Conservation (phyloP, 2,888 invertebrate species). For the Dryobota labecula region DNA sequence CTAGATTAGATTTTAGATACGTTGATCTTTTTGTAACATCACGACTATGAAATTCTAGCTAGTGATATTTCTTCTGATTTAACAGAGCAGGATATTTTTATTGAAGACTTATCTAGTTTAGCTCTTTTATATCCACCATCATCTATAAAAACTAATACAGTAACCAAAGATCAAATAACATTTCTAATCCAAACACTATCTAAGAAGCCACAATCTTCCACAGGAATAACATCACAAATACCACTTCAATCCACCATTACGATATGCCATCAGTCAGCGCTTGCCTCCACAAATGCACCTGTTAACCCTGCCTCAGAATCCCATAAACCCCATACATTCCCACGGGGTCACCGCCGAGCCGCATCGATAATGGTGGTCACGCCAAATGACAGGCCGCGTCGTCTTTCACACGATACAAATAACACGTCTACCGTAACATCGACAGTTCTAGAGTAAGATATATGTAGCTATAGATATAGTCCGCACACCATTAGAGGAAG, state of each 20-base stretch:
- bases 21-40: conserved; percentile 8
- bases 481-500: conserved; percentile 25
- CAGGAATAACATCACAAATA: conserved; percentile 55
- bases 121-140: neutral
- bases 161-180: neutral
- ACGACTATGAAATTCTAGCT: conserved; percentile 8
- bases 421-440: conserved; percentile 58
- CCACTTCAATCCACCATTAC: conserved; percentile 61
- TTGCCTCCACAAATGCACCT: conserved; percentile 71
- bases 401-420: conserved; percentile 76
- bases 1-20: conserved; percentile 44
- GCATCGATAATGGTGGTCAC: conserved; percentile 74
- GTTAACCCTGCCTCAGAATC: conserved; percentile 70
- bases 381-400: conserved; percentile 78
- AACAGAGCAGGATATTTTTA: neutral
- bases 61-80: neutral
- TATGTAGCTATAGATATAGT: conserved; percentile 17
- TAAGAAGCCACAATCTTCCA: conserved; percentile 14
- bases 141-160: neutral
- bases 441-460: conserved; percentile 52
- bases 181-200: conserved; percentile 2
- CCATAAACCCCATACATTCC: conserved; percentile 70
- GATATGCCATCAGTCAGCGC: conserved; percentile 64
- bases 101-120: neutral
- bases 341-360: conserved; percentile 73